These are phyloP conservation scores for Hypocryptadius cinnamomeus DNA, from an alignment of 2,113 vertebrate genomes.

Conservation along the genomic window DNA sequence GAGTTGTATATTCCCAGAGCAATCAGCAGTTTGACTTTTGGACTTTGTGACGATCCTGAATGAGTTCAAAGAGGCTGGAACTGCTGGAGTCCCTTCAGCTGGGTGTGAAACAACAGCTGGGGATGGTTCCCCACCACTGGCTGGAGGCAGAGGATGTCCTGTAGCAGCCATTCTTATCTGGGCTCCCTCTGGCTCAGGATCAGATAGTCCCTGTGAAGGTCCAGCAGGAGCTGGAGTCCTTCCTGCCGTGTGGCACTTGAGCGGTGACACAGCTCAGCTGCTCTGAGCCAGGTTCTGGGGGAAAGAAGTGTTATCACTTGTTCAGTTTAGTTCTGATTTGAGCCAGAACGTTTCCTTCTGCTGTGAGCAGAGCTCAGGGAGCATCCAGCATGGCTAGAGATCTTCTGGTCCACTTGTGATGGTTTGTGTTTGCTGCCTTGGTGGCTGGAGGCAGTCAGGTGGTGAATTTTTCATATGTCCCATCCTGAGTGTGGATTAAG, in stretches of 20 bases:
- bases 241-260: neutral
- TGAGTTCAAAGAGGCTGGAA: neutral
- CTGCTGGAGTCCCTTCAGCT: neutral
- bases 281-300: neutral
- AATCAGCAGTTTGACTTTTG: neutral
- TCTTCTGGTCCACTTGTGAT: neutral
- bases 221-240: neutral
- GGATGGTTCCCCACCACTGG: accelerated
- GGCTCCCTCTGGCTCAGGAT: neutral
- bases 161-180: neutral
- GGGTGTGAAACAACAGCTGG: accelerated
- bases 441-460: neutral
- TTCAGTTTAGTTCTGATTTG: neutral
- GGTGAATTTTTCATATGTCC: neutral
- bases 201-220: neutral
- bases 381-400: neutral
- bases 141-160: neutral
- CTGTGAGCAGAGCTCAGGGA: neutral
- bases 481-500: neutral
- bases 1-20: neutral
- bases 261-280: neutral
- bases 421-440: neutral
- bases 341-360: accelerated
- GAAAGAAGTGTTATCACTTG: neutral
- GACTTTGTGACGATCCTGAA: neutral